Percentiles rank a stretch among this genome's conserved stretches.
Conservation (phyloP, 2,888 invertebrate genomes). For the Caenorhabditis sp. region DNA sequence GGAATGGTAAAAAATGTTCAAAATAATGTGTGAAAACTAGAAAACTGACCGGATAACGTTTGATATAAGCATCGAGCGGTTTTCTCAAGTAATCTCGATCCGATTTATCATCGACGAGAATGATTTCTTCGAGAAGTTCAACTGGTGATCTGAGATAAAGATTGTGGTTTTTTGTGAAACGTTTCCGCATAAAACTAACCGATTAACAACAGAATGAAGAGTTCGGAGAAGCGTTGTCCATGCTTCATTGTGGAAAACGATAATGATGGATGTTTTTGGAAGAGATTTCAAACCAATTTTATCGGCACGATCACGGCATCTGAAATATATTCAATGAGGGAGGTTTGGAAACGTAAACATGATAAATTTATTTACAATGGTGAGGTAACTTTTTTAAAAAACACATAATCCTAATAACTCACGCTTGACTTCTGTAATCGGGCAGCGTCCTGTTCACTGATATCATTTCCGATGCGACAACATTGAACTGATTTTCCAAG, state of each 20-base stretch:
- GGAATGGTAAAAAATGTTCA: slow-evolving; percentile 72
- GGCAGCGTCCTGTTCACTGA: slow-evolving; percentile 91
- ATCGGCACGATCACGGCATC: slow-evolving; percentile 24
- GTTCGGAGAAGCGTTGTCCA: slow-evolving; percentile 90
- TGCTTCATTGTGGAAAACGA: slow-evolving; percentile 99
- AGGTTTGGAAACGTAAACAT: no score
- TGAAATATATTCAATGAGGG: no score
- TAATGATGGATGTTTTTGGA: slow-evolving; percentile 93
- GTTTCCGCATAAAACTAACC: slow-evolving; percentile 42
- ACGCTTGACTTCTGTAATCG: slow-evolving; percentile 78
- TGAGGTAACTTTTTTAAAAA: no score
- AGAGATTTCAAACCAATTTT: slow-evolving; percentile 75
- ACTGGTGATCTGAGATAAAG: slow-evolving; percentile 53
- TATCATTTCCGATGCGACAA: slow-evolving; percentile 89
- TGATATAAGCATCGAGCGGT: slow-evolving; percentile 67
- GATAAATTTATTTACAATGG: no score
- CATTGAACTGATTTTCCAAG: slow-evolving; percentile 78
- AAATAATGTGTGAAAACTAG: no score
- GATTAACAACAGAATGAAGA: slow-evolving; percentile 70
- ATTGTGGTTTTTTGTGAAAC: neutral
- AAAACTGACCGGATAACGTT: slow-evolving; percentile 53
- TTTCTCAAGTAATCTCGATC: slow-evolving; percentile 64
- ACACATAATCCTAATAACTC: no score
- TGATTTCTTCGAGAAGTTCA: slow-evolving; percentile 67
- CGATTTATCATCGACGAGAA: slow-evolving; percentile 69